Conservation (phyloP, 2,888 invertebrate species). For the Leucoma salicis region DNA sequence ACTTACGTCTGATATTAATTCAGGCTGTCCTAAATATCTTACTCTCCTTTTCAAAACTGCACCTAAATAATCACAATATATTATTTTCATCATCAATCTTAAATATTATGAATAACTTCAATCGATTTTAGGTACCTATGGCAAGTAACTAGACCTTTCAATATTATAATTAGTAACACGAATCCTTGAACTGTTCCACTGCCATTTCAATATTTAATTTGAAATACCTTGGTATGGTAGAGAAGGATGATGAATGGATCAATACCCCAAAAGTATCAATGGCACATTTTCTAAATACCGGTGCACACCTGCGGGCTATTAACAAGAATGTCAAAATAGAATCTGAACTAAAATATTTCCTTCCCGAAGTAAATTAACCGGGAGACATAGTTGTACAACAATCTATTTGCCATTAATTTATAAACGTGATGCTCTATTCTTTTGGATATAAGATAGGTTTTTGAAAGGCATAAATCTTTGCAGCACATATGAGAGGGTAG, state of each 20-base stretch:
- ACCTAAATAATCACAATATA: too few species aligned
- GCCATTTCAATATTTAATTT: slow-evolving; percentile 15
- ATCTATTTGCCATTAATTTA: not conserved
- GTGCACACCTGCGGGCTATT: slow-evolving; percentile 70
- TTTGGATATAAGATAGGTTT: slow-evolving; percentile 1
- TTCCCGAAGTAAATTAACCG: slow-evolving; percentile 55
- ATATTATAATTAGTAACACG: slow-evolving; percentile 23
- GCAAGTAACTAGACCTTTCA: not conserved
- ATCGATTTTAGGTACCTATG: too few species aligned
- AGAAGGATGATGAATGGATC: slow-evolving; percentile 40
- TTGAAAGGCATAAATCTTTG: not conserved
- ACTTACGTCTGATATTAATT: too few species aligned
- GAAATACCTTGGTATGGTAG: slow-evolving; percentile 18
- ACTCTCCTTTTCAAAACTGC: too few species aligned
- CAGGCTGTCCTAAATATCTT: too few species aligned
- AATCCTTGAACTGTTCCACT: slow-evolving; percentile 1
- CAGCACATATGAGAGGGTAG: slow-evolving; percentile 11
- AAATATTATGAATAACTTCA: too few species aligned
- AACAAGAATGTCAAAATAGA: slow-evolving; percentile 77
- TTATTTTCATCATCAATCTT: too few species aligned
- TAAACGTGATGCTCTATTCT: slow-evolving; percentile 1
- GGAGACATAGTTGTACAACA: slow-evolving; percentile 32
- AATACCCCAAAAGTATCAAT: slow-evolving; percentile 41
- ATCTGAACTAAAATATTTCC: slow-evolving; percentile 62
- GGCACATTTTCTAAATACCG: slow-evolving; percentile 52